Evolutionary conservation across 2,888 invertebrate species (phyloP).

Genomic region (Lycaena phlaeas): DNA sequence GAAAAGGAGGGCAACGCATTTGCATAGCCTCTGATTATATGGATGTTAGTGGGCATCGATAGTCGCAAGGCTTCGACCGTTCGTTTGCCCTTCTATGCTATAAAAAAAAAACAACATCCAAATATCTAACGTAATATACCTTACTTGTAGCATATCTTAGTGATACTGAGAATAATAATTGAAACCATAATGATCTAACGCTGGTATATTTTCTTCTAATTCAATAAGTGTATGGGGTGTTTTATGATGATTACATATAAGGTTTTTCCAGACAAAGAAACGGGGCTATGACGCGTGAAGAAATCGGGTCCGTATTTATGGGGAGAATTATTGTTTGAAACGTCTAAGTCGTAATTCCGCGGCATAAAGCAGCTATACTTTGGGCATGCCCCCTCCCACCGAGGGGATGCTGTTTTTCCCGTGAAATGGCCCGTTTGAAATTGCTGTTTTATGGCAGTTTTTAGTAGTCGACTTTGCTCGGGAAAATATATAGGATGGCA

Average conservation of each 20-base stretch:
- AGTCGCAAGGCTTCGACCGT: no score
- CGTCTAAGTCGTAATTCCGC: conserved; percentile 72
- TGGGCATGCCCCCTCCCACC: conserved; percentile 36
- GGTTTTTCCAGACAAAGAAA: conserved; percentile 34
- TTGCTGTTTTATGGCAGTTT: conserved; percentile 73
- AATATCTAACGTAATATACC: no score
- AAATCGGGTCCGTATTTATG: conserved; percentile 68
- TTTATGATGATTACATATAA: conserved; percentile 2
- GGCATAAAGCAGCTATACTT: conserved; percentile 64
- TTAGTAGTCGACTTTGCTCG: conserved; percentile 69
- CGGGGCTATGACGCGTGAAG: conserved; percentile 69
- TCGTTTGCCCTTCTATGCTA: no score
- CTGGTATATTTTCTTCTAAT: no score
- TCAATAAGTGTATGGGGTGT: background rate
- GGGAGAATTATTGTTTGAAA: conserved; percentile 71
- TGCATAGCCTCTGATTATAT: no score
- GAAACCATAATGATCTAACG: no score
- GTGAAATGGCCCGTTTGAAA: conserved; percentile 71
- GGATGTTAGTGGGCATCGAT: no score
- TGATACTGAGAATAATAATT: no score
- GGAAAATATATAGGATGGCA: conserved; percentile 59
- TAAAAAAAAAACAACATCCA: no score
- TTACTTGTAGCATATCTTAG: no score
- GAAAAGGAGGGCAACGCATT: no score
- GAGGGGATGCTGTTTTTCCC: conserved; percentile 67